Evolutionary conservation across 1,140 invertebrate genomes (phyloP).

Genomic region (Lepidostoma basale): DNA sequence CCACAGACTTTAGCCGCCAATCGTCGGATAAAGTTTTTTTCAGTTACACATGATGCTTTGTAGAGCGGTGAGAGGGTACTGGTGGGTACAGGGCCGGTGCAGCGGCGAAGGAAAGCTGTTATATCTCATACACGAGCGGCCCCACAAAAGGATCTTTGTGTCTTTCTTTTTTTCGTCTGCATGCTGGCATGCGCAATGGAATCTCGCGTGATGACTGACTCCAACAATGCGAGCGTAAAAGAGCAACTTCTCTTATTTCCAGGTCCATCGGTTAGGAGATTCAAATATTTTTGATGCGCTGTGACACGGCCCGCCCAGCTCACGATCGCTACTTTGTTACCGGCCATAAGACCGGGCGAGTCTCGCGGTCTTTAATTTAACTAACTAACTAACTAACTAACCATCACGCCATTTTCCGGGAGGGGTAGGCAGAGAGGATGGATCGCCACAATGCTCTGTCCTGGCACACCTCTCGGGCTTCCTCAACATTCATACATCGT

Average conservation of each 20-base stretch:
- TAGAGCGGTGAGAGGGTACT: neutral
- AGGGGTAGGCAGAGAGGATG: too few species aligned
- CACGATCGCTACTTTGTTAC: too few species aligned
- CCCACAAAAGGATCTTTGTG: constrained; percentile 37
- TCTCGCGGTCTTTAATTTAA: too few species aligned
- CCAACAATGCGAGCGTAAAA: constrained; percentile 41
- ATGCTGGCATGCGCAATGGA: constrained; percentile 43
- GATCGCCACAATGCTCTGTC: too few species aligned
- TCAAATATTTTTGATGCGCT: neutral
- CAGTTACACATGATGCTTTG: neutral
- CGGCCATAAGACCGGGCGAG: too few species aligned
- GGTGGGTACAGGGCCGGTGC: neutral
- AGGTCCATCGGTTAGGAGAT: neutral
- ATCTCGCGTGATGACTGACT: constrained; percentile 42
- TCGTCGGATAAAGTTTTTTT: constrained; percentile 1
- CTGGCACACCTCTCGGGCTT: too few species aligned
- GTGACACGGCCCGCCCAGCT: neutral
- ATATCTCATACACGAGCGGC: constrained; percentile 18
- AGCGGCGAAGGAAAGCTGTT: neutral
- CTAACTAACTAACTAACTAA: too few species aligned
- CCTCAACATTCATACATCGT: too few species aligned
- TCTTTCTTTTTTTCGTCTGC: constrained; percentile 35
- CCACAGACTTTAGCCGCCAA: too few species aligned
- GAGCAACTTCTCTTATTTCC: constrained; percentile 37
- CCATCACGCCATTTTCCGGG: too few species aligned